phyloP scores from a whole-genome alignment of 2,888 invertebrate species.

The Phyto melanocephala region DNA sequence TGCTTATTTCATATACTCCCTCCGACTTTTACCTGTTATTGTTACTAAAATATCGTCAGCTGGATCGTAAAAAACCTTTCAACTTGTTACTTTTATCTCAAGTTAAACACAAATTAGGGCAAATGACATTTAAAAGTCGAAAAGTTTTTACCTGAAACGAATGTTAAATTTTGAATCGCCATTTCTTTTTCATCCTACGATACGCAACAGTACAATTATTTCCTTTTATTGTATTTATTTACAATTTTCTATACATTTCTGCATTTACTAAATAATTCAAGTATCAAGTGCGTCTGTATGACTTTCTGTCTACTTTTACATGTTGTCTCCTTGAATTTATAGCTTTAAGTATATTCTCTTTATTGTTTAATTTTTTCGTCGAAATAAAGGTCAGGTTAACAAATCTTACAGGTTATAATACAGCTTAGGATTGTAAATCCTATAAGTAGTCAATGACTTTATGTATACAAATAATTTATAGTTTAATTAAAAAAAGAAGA shows the following conservation, averaged over 20 bases:
- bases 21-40: conserved; percentile 28
- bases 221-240: conserved; percentile 16
- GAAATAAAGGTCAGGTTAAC: conserved; percentile 22
- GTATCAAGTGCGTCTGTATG: conserved; percentile 24
- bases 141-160: too few species aligned
- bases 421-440: neutral
- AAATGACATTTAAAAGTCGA: too few species aligned
- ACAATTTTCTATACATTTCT: conserved; percentile 49
- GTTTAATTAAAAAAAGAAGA: neutral
- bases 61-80: neutral
- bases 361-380: neutral
- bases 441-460: conserved; percentile 10
- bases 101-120: too few species aligned
- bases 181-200: neutral
- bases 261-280: conserved; percentile 55
- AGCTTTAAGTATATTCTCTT: neutral
- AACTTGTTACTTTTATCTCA: neutral
- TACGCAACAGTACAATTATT: neutral
- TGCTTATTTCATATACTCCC: conserved; percentile 28
- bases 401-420: neutral
- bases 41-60: neutral
- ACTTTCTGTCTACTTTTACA: conserved; percentile 24
- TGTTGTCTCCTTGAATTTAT: conserved; percentile 19
- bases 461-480: neutral
- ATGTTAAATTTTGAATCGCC: too few species aligned